Percentiles rank a stretch among this genome's conserved stretches.
Conservation (phyloP, 2,113 vertebrate species). For the Otus sunia region DNA sequence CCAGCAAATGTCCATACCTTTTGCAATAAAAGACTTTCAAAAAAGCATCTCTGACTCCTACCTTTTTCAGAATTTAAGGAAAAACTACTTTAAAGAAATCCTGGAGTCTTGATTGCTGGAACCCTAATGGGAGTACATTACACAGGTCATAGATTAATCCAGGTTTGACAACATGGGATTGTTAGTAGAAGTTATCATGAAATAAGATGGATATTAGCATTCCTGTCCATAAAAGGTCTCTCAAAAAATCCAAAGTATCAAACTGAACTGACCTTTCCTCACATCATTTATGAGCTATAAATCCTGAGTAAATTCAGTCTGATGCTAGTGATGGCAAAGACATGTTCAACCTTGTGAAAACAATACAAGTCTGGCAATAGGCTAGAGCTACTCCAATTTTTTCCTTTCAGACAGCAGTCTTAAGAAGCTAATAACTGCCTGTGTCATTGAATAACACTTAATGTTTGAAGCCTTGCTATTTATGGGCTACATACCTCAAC, state of each 20-base stretch:
- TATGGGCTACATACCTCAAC: not conserved
- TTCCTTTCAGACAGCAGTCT: not conserved
- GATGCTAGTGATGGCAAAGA: not conserved
- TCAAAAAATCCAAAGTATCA: not conserved
- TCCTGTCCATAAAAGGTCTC: not conserved
- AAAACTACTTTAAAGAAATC: not conserved
- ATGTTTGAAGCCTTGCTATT: not conserved
- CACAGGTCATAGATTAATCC: not conserved
- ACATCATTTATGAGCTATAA: not conserved
- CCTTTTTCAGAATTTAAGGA: not conserved
- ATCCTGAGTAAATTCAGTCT: not conserved
- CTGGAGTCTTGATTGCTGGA: not conserved
- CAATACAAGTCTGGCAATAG: not conserved
- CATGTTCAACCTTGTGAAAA: not conserved
- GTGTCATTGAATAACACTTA: not conserved
- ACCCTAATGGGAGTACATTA: not conserved
- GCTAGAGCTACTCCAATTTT: not conserved
- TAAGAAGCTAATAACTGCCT: not conserved
- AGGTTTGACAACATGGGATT: not conserved
- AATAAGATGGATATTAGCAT: not conserved
- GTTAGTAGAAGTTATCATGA: not conserved
- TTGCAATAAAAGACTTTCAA: slow-evolving; percentile 60
- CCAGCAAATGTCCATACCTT: slow-evolving; percentile 45
- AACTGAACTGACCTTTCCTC: not conserved
- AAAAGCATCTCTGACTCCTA: slow-evolving; percentile 5